Percentiles rank a stretch among this genome's conserved stretches.
These are phyloP conservation scores for Coleophora deauratella DNA, from an alignment of 2,888 invertebrate genomes.

Conservation along the genomic window DNA sequence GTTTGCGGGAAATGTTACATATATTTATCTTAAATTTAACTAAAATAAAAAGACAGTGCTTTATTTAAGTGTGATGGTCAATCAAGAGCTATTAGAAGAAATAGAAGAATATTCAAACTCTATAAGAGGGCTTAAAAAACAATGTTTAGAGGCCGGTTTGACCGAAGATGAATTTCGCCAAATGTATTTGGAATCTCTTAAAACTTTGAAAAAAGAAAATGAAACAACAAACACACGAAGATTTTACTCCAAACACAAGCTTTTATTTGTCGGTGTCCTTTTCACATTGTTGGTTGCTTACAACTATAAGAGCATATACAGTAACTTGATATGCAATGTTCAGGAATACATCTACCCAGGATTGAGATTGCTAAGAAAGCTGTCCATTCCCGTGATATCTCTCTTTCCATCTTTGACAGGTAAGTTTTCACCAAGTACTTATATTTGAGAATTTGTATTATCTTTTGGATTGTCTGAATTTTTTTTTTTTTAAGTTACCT, in stretches of 20 bases:
- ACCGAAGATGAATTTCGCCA: conserved; percentile 76
- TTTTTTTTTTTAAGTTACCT: not conserved
- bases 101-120: conserved; percentile 63
- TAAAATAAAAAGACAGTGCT: too few species aligned
- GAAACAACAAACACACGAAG: too few species aligned
- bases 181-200: conserved; percentile 65
- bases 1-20: too few species aligned
- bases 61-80: conserved; percentile 14
- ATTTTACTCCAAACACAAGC: conserved; percentile 15
- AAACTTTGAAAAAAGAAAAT: conserved; percentile 26
- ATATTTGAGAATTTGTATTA: conserved; percentile 2
- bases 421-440: conserved; percentile 38
- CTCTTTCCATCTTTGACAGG: conserved; percentile 83
- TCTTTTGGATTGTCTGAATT: conserved; percentile 1
- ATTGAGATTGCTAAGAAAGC: conserved; percentile 79
- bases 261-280: too few species aligned
- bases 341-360: conserved; percentile 89
- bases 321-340: conserved; percentile 79
- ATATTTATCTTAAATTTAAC: too few species aligned
- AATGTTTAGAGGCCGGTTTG: conserved; percentile 75
- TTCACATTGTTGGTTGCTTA: conserved; percentile 37
- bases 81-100: conserved; percentile 32
- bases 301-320: conserved; percentile 78
- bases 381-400: conserved; percentile 84
- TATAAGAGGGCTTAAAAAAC: conserved; percentile 71